Evolutionary conservation across 2,888 invertebrate genomes (phyloP).

Genomic region (Oegoconia quadripuncta): DNA sequence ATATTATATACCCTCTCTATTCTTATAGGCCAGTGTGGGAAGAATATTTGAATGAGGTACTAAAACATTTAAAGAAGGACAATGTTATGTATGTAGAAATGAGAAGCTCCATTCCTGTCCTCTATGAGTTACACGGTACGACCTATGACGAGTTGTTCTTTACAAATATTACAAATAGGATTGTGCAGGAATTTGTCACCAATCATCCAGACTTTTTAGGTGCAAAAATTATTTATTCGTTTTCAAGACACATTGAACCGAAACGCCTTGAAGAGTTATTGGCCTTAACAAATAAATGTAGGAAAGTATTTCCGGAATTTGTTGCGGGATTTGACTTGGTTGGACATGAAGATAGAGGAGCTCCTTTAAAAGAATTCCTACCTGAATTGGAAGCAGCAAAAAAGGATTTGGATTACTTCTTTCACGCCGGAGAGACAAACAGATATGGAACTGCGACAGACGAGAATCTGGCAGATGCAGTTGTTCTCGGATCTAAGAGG

Average conservation of each 20-base stretch:
- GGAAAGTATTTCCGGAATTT: slow-evolving; percentile 80
- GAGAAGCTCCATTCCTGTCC: slow-evolving; percentile 77
- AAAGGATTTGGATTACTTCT: slow-evolving; percentile 81
- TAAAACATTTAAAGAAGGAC: slow-evolving; percentile 81
- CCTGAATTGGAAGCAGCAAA: slow-evolving; percentile 72
- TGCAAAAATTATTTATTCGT: slow-evolving; percentile 84
- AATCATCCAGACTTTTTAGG: slow-evolving; percentile 83
- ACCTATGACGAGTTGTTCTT: slow-evolving; percentile 72
- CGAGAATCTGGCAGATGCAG: slow-evolving; percentile 87
- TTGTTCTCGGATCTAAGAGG: slow-evolving; percentile 85
- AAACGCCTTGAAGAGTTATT: slow-evolving; percentile 63
- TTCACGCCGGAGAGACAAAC: slow-evolving; percentile 91
- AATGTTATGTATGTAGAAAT: slow-evolving; percentile 85
- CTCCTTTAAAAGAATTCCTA: slow-evolving; percentile 80
- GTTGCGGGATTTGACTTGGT: slow-evolving; percentile 90
- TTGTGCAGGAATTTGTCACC: slow-evolving; percentile 75
- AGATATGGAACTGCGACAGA: slow-evolving; percentile 84
- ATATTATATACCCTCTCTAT: slow-evolving; percentile 70
- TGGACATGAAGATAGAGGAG: slow-evolving; percentile 86
- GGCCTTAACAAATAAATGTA: slow-evolving; percentile 47
- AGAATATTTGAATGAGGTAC: slow-evolving; percentile 81
- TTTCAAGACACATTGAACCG: slow-evolving; percentile 65
- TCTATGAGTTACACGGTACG: slow-evolving; percentile 84
- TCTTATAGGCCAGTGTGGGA: slow-evolving; percentile 82
- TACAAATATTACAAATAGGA: slow-evolving; percentile 77